Conservation (phyloP, 2,888 invertebrate species). For the Odontocerum albicorne region DNA sequence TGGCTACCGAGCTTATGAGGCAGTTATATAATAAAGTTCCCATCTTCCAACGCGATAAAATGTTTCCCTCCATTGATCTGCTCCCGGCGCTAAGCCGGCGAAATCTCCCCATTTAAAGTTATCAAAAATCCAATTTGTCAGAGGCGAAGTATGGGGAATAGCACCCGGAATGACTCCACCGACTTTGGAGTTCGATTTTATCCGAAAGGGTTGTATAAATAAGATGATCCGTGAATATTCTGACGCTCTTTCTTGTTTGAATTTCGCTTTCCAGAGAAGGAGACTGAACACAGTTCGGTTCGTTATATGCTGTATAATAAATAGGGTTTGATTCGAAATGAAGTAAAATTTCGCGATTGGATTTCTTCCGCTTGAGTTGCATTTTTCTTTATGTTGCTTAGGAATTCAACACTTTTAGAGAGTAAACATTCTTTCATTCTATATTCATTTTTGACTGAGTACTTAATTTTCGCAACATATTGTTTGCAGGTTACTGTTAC, state of each 20-base stretch:
- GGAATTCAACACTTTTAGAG: background rate
- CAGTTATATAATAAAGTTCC: conserved; percentile 24
- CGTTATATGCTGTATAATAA: conserved; percentile 9
- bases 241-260: background rate
- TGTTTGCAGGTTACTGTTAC: too few species aligned
- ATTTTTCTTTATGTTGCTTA: conserved; percentile 7
- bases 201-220: conserved; percentile 11
- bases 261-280: background rate
- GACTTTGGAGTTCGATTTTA: conserved; percentile 31
- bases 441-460: too few species aligned
- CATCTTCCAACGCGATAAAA: conserved; percentile 19
- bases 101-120: conserved; percentile 35
- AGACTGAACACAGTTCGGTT: background rate
- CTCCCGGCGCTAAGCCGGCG: conserved; percentile 26
- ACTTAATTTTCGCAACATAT: too few species aligned
- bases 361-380: conserved; percentile 26
- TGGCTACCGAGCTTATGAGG: background rate
- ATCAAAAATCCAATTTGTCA: conserved; percentile 33
- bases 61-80: conserved; percentile 28
- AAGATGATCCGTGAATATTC: background rate
- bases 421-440: too few species aligned
- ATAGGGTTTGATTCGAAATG: conserved; percentile 31
- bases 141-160: conserved; percentile 14
- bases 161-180: conserved; percentile 27
- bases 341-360: conserved; percentile 28